These are phyloP conservation scores for Meleagris gallopavo DNA, from an alignment of 2,113 vertebrate species.

Conservation along the genomic window DNA sequence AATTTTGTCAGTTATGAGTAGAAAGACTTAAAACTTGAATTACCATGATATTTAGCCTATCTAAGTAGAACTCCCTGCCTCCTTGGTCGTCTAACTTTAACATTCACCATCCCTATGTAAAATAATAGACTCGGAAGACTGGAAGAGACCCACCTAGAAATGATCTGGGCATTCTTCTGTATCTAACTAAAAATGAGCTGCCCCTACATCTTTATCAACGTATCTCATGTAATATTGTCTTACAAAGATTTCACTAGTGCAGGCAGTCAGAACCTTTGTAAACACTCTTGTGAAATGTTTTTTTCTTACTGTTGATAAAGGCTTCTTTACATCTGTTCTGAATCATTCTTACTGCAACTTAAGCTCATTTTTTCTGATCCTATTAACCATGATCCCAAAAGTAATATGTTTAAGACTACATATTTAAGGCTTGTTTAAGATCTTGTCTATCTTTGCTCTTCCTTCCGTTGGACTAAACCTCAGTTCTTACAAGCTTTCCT, in stretches of 20 bases:
- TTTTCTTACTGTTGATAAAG: neutral
- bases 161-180: neutral
- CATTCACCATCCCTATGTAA: neutral
- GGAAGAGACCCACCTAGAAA: neutral
- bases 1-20: neutral
- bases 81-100: neutral
- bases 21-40: neutral
- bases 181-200: neutral
- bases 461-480: neutral
- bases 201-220: neutral
- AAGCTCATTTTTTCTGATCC: neutral
- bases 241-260: neutral
- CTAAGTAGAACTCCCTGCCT: neutral
- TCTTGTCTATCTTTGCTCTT: neutral
- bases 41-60: neutral
- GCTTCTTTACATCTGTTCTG: neutral
- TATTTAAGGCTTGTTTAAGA: neutral
- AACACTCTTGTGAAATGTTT: neutral
- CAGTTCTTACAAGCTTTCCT: neutral
- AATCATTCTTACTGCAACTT: neutral
- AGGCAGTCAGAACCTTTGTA: neutral
- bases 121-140: neutral
- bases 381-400: neutral
- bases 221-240: rapidly evolving
- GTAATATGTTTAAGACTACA: neutral